Evolutionary conservation across 2,888 invertebrate genomes (phyloP), one percentile per base, ranked within the genome.

Genomic region (Artemia sinica): DNA sequence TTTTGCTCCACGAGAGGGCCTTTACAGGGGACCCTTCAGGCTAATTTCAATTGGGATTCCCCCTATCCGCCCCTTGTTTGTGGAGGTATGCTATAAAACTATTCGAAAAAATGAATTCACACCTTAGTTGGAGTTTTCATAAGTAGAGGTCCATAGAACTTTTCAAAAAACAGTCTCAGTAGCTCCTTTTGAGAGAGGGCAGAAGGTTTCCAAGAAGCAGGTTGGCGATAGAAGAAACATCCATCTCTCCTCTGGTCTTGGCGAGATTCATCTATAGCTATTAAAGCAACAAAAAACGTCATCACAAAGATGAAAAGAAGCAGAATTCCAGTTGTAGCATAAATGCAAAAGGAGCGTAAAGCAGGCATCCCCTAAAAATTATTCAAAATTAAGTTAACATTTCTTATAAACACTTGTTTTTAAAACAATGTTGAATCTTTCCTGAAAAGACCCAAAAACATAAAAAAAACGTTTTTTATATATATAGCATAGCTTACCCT

Each of bases 341-440:
- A 81, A 18, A 79, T 75, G 72, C 81, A 82, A 73, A 82, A 81
- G 1, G 80, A 80, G 70, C 77, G 76, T 10, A 82, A 75, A 28
- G 80, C 80, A 4, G 81, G 81, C 75, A 82, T 78, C 11, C 77
- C 70, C 73, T 73, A 68, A 12, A 72, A 72, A 67, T 66, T 58
- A 66, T 28, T 28, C 58, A 68, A 14, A 67, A 18, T 8, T 41
- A 49, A 50, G 50, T 12, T 48, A 18, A 58, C 11, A 68, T 48
- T 50, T 18, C 14, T n/a, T 49, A 11, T 13, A 28, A 28, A 28
- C 28, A 28, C 28, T 28, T 28, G 28, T 1, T 28, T 28, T 28
- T 28, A 28, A 28, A 28, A 28, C 28, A 28, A 28, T 28, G 2
- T 28, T 28, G 28, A 28, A 2, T 28, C 28, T 28, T 28, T 28